phyloP scores from a whole-genome alignment of 2,888 invertebrate species.

The Melanotus villosus region DNA sequence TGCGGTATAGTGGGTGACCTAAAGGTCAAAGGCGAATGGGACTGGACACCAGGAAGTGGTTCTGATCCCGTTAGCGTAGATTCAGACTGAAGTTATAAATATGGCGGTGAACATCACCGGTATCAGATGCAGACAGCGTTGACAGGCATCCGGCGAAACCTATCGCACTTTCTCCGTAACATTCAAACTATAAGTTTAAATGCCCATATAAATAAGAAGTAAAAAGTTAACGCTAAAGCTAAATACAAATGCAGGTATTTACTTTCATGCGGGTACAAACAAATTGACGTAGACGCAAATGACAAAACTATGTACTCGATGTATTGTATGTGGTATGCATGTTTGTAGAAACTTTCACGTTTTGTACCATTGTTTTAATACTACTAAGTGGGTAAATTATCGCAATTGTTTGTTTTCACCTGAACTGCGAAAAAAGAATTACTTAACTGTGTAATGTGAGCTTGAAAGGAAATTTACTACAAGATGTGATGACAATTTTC shows the following conservation, averaged over 20 bases:
- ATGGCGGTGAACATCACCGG: constrained; percentile 27
- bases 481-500: neutral
- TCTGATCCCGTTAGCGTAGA: constrained; percentile 40
- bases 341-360: constrained; percentile 43
- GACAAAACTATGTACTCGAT: constrained; percentile 35
- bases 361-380: constrained; percentile 39
- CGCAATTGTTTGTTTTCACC: constrained; percentile 33
- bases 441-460: constrained; percentile 25
- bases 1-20: constrained; percentile 32
- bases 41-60: constrained; percentile 40
- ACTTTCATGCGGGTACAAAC: constrained; percentile 36
- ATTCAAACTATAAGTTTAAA: constrained; percentile 35
- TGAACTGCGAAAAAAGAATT: constrained; percentile 26
- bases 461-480: neutral
- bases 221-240: neutral
- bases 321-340: constrained; percentile 20
- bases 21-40: constrained; percentile 42
- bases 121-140: constrained; percentile 32
- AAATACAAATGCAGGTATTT: constrained; percentile 35
- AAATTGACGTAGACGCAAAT: constrained; percentile 29
- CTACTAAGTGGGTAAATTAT: constrained; percentile 30
- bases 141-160: constrained; percentile 34
- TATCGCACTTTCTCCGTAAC: constrained; percentile 40
- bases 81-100: constrained; percentile 25
- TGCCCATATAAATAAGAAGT: constrained; percentile 26